Evolutionary conservation across 2,113 vertebrate species (phyloP).

Genomic region (Mirounga angustirostris): DNA sequence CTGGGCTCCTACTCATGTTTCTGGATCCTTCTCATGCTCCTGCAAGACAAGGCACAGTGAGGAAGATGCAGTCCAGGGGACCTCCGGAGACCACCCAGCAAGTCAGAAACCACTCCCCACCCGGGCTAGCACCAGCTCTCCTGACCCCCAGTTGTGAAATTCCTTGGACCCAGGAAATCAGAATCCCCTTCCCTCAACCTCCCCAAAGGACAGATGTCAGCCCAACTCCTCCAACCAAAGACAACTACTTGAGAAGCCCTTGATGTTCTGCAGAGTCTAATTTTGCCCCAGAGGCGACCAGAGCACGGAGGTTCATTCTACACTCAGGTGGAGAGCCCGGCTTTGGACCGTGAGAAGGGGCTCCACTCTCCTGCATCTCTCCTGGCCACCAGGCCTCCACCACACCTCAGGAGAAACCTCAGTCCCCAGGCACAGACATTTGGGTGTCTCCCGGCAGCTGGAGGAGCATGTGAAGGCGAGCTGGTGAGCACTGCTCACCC

Average conservation of each 20-base stretch:
- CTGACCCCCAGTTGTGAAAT: too few species aligned
- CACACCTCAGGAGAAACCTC: background rate
- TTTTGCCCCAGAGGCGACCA: background rate
- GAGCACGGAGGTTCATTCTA: rapidly evolving
- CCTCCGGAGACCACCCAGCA: rapidly evolving
- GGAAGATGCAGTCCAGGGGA: background rate
- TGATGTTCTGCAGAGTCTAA: background rate
- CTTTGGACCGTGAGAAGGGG: background rate
- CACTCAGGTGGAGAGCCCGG: rapidly evolving
- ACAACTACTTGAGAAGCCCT: too few species aligned
- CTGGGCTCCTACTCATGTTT: background rate
- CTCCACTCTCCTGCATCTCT: background rate
- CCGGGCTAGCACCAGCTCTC: background rate
- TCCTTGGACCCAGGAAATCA: background rate
- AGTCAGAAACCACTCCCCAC: background rate
- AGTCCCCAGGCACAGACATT: background rate
- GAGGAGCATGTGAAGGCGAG: rapidly evolving
- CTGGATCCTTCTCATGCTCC: background rate
- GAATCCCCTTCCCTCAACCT: too few species aligned
- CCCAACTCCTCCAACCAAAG: background rate
- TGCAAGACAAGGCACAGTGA: background rate
- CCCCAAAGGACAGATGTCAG: background rate
- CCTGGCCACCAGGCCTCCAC: rapidly evolving
- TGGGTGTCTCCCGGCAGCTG: background rate
- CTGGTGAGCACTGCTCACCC: rapidly evolving